A percentile compares a stretch with the other conserved stretches of the same genome.
These are phyloP conservation scores for Cylloceria caligata DNA, from an alignment of 2,888 invertebrate genomes.

Conservation along the genomic window DNA sequence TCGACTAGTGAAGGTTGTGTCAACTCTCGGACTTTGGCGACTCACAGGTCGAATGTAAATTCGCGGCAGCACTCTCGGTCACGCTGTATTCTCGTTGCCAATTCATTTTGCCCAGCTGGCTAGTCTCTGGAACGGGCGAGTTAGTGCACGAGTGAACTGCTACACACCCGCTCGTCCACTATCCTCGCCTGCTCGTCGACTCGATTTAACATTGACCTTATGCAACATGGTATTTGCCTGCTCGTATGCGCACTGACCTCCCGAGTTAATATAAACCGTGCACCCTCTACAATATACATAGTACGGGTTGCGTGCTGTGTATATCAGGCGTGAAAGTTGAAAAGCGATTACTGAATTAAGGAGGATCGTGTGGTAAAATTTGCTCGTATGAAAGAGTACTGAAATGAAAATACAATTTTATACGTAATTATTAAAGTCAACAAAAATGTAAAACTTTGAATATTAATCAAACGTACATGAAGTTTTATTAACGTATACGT, in stretches of 20 bases:
- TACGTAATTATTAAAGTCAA: not conserved
- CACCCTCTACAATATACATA: conserved; percentile 36
- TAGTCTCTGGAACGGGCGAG: conserved; percentile 18
- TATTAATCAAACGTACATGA: no score
- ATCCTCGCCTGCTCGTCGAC: conserved; percentile 63
- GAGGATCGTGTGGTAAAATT: not conserved
- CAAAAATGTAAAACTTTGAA: no score
- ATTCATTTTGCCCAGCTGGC: conserved; percentile 46
- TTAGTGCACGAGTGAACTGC: conserved; percentile 53
- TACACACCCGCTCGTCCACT: not conserved
- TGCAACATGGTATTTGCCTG: conserved; percentile 62
- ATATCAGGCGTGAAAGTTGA: conserved; percentile 43
- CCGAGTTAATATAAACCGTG: conserved; percentile 54
- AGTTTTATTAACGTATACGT: no score
- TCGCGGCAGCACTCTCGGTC: conserved; percentile 36
- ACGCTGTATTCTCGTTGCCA: conserved; percentile 42
- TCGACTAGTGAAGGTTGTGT: not conserved
- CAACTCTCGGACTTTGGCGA: conserved; percentile 21
- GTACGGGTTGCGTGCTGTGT: conserved; percentile 52
- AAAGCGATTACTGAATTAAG: conserved; percentile 12
- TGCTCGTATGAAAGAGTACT: no score
- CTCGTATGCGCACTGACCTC: conserved; percentile 44
- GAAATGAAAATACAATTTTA: not conserved
- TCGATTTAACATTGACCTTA: conserved; percentile 72
- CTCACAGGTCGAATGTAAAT: conserved; percentile 50